These are phyloP conservation scores for Acleris laterana DNA, from an alignment of 2,888 invertebrate genomes.

Conservation along the genomic window DNA sequence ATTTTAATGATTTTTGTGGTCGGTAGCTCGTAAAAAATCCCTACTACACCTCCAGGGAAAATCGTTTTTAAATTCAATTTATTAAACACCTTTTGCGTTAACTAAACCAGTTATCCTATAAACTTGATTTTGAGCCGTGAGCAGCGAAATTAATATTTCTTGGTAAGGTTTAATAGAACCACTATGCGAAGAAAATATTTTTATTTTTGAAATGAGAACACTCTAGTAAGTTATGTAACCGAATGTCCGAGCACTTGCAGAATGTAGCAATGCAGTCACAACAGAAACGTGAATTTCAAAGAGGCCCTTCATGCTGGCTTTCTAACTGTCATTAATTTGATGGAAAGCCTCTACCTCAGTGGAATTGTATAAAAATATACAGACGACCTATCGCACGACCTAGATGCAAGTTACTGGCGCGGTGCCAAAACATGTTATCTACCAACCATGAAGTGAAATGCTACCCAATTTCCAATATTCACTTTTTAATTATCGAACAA, in stretches of 20 bases:
- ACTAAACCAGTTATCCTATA: no score
- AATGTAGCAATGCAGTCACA: slow-evolving; percentile 27
- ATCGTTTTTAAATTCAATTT: slow-evolving; percentile 27
- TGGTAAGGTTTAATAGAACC: no score
- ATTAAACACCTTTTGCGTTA: slow-evolving; percentile 6
- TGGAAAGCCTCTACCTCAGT: slow-evolving; percentile 42
- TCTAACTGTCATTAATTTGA: slow-evolving; percentile 36
- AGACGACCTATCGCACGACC: slow-evolving; percentile 64
- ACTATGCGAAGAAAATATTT: no score
- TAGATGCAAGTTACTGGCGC: slow-evolving; percentile 69
- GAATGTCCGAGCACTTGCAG: slow-evolving; percentile 6
- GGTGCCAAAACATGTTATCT: slow-evolving; percentile 72
- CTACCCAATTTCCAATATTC: slow-evolving; percentile 70
- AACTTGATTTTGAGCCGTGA: no score
- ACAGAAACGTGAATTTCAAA: slow-evolving; percentile 12
- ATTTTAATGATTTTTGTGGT: slow-evolving; percentile 35
- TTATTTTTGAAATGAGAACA: neutral
- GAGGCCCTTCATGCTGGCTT: slow-evolving; percentile 23
- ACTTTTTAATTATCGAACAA: slow-evolving; percentile 76
- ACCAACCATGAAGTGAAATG: slow-evolving; percentile 64
- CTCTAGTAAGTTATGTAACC: neutral
- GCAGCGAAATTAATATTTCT: no score
- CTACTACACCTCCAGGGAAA: slow-evolving; percentile 12
- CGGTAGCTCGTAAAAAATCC: slow-evolving; percentile 32
- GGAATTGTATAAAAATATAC: slow-evolving; percentile 37